Percentiles rank a stretch among this genome's conserved stretches.
These are phyloP conservation scores for Philaenus spumarius DNA, from an alignment of 1,140 invertebrate species.

Conservation along the genomic window DNA sequence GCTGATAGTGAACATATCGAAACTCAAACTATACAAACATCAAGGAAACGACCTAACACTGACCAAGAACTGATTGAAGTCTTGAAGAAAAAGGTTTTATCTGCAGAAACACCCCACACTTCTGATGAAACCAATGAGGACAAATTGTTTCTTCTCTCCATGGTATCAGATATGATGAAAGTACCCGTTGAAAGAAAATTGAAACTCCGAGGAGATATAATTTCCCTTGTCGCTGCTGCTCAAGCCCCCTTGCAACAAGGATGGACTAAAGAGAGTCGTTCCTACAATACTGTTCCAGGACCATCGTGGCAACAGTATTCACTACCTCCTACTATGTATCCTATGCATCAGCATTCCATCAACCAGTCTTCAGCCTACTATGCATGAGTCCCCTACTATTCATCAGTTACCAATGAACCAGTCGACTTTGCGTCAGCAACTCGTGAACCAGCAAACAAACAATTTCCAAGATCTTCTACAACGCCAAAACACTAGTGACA, in stretches of 20 bases:
- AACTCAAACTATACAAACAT: not conserved
- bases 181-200: slow-evolving; percentile 10
- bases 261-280: slow-evolving; percentile 2
- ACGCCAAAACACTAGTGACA: slow-evolving; percentile 2
- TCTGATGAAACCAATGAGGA: slow-evolving; percentile 8
- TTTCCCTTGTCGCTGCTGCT: slow-evolving; percentile 7
- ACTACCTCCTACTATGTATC: not conserved
- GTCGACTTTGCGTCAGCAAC: slow-evolving; percentile 1
- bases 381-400: not conserved
- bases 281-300: slow-evolving; percentile 6
- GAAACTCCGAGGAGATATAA: slow-evolving; percentile 10
- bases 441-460: slow-evolving; percentile 3
- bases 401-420: slow-evolving; percentile 5
- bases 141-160: slow-evolving; percentile 10
- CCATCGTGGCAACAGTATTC: slow-evolving; percentile 4
- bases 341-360: slow-evolving; percentile 6
- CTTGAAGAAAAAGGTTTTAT: slow-evolving; percentile 8
- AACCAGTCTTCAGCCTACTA: slow-evolving; percentile 10
- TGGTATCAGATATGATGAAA: slow-evolving; percentile 10
- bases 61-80: slow-evolving; percentile 2
- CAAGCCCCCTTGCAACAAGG: slow-evolving; percentile 7
- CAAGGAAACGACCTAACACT: slow-evolving; percentile 5
- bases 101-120: not conserved
- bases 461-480: not conserved
- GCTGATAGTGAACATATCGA: slow-evolving; percentile 6